Conservation (phyloP, 1,140 invertebrate species). For the Hyles euphorbiae region DNA sequence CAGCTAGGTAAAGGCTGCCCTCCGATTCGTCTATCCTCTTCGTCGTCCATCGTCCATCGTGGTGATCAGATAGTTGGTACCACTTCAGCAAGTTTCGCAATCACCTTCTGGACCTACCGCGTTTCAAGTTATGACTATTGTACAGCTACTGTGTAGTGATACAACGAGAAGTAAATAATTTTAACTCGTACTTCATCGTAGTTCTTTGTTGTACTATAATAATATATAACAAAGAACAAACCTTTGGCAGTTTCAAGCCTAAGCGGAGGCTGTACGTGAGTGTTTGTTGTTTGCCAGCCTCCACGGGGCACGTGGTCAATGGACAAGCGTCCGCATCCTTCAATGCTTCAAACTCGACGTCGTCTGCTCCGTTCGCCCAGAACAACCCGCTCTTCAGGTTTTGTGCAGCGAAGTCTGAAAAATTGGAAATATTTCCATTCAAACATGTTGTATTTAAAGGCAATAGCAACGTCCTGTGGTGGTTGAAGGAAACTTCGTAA, state of each 20-base stretch:
- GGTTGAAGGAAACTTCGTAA: not conserved
- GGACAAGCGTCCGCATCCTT: conserved; percentile 24
- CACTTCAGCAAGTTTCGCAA: too few relatives aligned
- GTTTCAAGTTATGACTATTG: too few relatives aligned
- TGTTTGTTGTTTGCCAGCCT: conserved; percentile 22
- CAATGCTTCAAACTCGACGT: conserved; percentile 28
- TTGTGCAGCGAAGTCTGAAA: conserved; percentile 31
- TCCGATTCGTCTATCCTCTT: too few relatives aligned
- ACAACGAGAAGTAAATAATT: too few relatives aligned
- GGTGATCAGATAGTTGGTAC: too few relatives aligned
- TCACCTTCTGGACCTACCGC: too few relatives aligned
- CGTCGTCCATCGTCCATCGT: too few relatives aligned
- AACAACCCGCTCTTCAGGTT: conserved; percentile 29
- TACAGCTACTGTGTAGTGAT: too few relatives aligned
- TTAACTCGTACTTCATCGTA: too few relatives aligned
- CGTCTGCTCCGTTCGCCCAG: conserved; percentile 17
- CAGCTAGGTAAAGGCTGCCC: too few relatives aligned
- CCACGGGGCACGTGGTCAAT: conserved; percentile 30
- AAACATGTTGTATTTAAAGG: not conserved
- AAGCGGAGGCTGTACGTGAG: conserved; percentile 31
- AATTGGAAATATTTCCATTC: not conserved
- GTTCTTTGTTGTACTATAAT: too few relatives aligned
- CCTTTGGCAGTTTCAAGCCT: conserved; percentile 33
- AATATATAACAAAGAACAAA: conserved; percentile 15
- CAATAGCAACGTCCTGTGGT: not conserved